Evolutionary conservation across 2,888 invertebrate genomes (phyloP), one percentile per base, ranked within the genome.

Genomic region (Meta bourneti): DNA sequence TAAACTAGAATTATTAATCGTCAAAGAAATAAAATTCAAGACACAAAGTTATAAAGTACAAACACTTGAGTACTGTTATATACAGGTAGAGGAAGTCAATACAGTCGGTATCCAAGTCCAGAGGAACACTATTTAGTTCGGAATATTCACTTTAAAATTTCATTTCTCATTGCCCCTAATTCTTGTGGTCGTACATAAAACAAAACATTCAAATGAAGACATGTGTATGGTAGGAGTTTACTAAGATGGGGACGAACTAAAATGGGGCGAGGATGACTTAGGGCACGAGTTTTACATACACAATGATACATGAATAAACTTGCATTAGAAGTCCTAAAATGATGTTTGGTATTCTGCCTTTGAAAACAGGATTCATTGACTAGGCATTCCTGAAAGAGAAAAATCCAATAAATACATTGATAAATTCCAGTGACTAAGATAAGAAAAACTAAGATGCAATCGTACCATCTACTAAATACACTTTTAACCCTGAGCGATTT

Each of bases 331-430:
- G 75, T 82, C n/a, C 51, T 72, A 71, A 16, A 83, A 83, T 78
- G 83, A 83, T 52, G 52, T 83, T 89, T 89, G 83, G 83, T 78
- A 78, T 75, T 82, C 52, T 74, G 52, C 34, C 71, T 19, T 70
- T 34, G 52, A 51, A 54, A 19, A 78, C 34, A 13, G 74, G 72
- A 52, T 19, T 20, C 48, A 7, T 89, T 89, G 89, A 89, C 89
- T 89, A 89, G 89, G 89, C 83, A 77, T 83, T 77, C 83, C 89
- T 89, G 74, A 34, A 89, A 89, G 7, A 80, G 13, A 70, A 48
- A 87, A 87, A n/a, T n/a, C n/a, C n/a, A n/a, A n/a, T n/a, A 20
- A 9, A 9, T 48, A 51, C 19, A 51, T 70, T 83, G 51, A 34
- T 34, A 1, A 34, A 34, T 34, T 34, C 34, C 34, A 34, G 4